phyloP scores from a whole-genome alignment of 2,797 vertebrate species.

The Eurystomus glaucurus region DNA sequence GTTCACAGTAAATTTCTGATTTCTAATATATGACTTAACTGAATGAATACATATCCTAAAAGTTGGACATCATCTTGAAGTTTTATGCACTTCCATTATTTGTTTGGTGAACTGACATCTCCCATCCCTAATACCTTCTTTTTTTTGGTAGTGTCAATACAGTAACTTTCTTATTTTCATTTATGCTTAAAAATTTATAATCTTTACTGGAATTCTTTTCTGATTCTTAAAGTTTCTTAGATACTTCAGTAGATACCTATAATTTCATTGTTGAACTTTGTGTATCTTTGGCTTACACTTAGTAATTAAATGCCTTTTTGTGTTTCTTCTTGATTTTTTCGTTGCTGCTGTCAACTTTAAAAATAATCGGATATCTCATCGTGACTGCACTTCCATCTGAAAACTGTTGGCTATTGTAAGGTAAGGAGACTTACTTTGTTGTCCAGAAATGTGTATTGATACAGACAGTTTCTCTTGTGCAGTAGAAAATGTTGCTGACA shows the following conservation, averaged over 20 bases:
- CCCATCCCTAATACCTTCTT: neutral
- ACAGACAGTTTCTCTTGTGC: slow-evolving; percentile 61
- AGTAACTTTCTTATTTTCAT: neutral
- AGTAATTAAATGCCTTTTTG: slow-evolving; percentile 96
- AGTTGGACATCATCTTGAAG: neutral
- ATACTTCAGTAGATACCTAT: neutral
- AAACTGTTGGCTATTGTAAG: slow-evolving; percentile 96
- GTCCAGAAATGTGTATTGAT: slow-evolving; percentile 81
- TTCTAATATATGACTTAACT: neutral
- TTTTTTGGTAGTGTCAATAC: neutral
- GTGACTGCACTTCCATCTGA: slow-evolving; percentile 76
- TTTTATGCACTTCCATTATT: neutral
- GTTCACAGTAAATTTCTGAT: neutral
- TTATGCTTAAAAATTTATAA: neutral
- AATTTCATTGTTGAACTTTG: neutral
- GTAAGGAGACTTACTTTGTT: slow-evolving; percentile 96
- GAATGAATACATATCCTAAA: neutral
- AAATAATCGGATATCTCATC: slow-evolving; percentile 40
- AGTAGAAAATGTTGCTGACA: slow-evolving; percentile 45
- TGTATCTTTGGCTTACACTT: slow-evolving; percentile 69
- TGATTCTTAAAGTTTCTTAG: neutral
- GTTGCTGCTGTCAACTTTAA: slow-evolving; percentile 77
- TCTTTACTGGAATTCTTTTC: neutral
- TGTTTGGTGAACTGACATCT: neutral
- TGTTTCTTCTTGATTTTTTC: slow-evolving; percentile 80